phyloP scores from a whole-genome alignment of 1,140 invertebrate genomes.

The Lepidurus arcticus region DNA sequence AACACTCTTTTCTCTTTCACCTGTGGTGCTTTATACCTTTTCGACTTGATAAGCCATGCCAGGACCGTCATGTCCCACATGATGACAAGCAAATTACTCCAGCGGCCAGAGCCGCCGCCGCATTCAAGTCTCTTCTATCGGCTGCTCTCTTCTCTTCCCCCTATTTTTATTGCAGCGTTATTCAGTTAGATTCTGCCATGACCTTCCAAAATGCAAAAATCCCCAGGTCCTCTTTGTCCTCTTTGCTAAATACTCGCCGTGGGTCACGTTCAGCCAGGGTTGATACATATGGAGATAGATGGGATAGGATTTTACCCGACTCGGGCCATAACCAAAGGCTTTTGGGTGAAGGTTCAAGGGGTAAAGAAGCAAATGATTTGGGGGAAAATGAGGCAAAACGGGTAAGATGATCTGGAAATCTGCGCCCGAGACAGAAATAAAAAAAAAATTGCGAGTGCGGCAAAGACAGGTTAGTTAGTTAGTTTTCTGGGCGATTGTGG shows the following conservation, averaged over 20 bases:
- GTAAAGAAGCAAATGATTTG: too few relatives aligned
- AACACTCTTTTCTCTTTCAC: not conserved
- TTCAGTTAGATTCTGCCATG: not conserved
- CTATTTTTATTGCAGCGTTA: not conserved
- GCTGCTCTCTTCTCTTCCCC: not conserved
- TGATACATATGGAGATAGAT: not conserved
- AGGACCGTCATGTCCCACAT: constrained; percentile 18
- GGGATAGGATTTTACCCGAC: not conserved
- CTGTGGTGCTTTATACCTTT: not conserved
- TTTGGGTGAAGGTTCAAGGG: too few relatives aligned
- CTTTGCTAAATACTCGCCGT: not conserved
- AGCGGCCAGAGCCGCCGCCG: not conserved
- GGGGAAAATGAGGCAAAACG: too few relatives aligned
- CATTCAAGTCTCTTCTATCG: not conserved
- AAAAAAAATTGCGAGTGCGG: not conserved
- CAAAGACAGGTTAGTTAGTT: constrained; percentile 12
- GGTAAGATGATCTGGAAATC: too few relatives aligned
- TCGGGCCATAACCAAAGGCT: too few relatives aligned
- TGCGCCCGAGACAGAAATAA: too few relatives aligned
- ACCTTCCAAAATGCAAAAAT: not conserved
- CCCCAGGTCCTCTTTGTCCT: not conserved
- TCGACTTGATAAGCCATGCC: not conserved
- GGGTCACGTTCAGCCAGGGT: not conserved
- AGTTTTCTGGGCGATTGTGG: not conserved
- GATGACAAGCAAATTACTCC: constrained; percentile 21